Conservation (phyloP, 2,113 vertebrate genomes). For the Psammodynastes pulverulentus region DNA sequence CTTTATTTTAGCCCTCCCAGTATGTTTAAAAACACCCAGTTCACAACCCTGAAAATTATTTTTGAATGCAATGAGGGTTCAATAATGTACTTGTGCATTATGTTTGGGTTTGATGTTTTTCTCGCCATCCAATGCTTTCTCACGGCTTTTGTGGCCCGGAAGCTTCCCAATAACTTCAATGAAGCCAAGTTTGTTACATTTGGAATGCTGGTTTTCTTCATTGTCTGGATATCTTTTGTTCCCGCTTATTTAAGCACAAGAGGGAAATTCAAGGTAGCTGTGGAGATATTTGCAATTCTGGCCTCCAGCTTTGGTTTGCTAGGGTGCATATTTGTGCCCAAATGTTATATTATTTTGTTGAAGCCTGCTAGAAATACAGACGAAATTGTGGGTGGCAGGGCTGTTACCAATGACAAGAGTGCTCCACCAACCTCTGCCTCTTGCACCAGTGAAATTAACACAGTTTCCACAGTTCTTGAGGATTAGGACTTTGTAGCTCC, state of each 20-base stretch:
- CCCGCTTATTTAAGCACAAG: conserved; percentile 86
- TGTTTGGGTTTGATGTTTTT: conserved; percentile 79
- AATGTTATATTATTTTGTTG: conserved; percentile 80
- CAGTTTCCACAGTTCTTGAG: conserved; percentile 63
- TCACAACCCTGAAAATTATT: conserved; percentile 82
- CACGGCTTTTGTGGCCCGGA: conserved; percentile 75
- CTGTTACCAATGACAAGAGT: conserved; percentile 55
- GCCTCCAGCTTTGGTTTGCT: conserved; percentile 84
- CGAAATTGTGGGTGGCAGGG: conserved; percentile 72
- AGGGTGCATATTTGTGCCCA: conserved; percentile 80
- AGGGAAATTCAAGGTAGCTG: conserved; percentile 85
- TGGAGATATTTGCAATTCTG: conserved; percentile 86
- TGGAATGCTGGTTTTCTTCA: conserved; percentile 84
- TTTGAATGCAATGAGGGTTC: conserved; percentile 80
- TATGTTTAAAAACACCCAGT: conserved; percentile 77
- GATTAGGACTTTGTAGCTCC: conserved; percentile 41
- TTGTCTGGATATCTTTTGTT: conserved; percentile 86
- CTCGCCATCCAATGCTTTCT: conserved; percentile 77
- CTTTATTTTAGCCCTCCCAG: conserved; percentile 72
- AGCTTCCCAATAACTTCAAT: conserved; percentile 80
- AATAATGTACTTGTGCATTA: conserved; percentile 77
- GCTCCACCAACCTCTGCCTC: conserved; percentile 75
- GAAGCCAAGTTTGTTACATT: conserved; percentile 83
- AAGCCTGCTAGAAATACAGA: conserved; percentile 79
- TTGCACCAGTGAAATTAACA: conserved; percentile 63